Evolutionary conservation across 1,140 invertebrate species (phyloP), one percentile per base, ranked within the genome.

Genomic region (Drosophila erecta): DNA sequence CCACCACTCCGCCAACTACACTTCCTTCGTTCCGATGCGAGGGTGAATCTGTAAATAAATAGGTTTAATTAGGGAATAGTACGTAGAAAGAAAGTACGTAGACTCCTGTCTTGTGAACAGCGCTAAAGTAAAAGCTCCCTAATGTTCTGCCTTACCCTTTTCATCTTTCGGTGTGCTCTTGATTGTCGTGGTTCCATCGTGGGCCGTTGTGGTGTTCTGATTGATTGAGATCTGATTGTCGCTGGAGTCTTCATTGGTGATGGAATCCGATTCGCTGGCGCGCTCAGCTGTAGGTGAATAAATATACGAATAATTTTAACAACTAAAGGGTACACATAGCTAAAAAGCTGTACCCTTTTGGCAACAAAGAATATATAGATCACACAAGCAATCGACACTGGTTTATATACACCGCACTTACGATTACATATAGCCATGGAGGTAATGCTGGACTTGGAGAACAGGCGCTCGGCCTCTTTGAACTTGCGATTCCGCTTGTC

Each of bases 381-480:
- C 6, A 27, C 5, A 27, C 24, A 27, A 14, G 44, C 3, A n/a
- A 57, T n/a, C 2, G 35, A 37, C 12, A 12, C 10, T 14, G 35
- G 10, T 14, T 5, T 3, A 41, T 2, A 17, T 41, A 20, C 10
- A 0, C 7, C 10, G 1, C 20, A 81, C 93, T 93, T 86, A 94
- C 94, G 94, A 92, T 94, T 94, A 94, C 96, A 95, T 94, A 98
- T 98, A 71, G 98, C 98, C 95, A 98, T 98, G 24, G 98, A 99
- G 22, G 98, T 99, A 54, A 99, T 99, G 14, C 98, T 99, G 22
- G 98, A 99, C 93, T 99, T 99, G 2, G 98, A 99, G 93, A 99
- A 99, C 3, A 99, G 93, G 90, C 98, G 94, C 93, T 99, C 98
- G 27, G 98, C 97, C 93, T 99, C 98, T 94, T 99, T 99, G 83